Conservation (phyloP, 2,797 vertebrate species). For the Eupleurogrammus muticus region DNA sequence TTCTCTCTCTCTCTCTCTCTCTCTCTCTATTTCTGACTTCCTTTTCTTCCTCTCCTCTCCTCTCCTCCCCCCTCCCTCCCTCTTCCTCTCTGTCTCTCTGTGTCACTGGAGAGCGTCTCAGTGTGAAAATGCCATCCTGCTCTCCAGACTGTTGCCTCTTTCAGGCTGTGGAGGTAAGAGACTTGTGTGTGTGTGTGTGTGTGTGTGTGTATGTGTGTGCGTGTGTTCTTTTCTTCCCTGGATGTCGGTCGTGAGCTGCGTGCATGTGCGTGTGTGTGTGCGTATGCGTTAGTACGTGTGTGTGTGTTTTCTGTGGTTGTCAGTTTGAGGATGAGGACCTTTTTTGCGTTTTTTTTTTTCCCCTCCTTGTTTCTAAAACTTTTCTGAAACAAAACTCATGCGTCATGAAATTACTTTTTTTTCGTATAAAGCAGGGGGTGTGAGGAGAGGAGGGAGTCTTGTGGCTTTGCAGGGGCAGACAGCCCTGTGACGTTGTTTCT, state of each 20-base stretch:
- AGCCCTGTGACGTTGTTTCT: slow-evolving; percentile 63
- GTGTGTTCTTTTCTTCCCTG: slow-evolving; percentile 33
- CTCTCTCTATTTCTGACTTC: slow-evolving; percentile 39
- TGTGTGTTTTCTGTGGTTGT: slow-evolving; percentile 13
- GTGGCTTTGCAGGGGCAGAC: slow-evolving; percentile 51
- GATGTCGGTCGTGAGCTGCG: slow-evolving; percentile 40
- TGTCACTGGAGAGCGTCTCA: slow-evolving; percentile 84
- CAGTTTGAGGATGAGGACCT: slow-evolving; percentile 39
- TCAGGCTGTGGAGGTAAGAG: slow-evolving; percentile 91
- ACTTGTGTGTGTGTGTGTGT: slow-evolving; percentile 33
- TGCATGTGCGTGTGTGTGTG: background rate
- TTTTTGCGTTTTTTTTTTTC: slow-evolving; percentile 25
- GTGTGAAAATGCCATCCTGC: slow-evolving; percentile 94
- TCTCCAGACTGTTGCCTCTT: slow-evolving; percentile 93
- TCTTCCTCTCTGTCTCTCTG: slow-evolving; percentile 68
- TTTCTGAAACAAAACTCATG: slow-evolving; percentile 67
- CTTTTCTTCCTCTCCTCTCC: slow-evolving; percentile 28
- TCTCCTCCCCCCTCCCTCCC: slow-evolving; percentile 23
- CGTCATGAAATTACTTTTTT: slow-evolving; percentile 58
- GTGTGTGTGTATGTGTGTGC: too few relatives aligned
- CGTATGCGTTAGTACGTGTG: slow-evolving; percentile 4
- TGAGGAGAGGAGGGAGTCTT: slow-evolving; percentile 54
- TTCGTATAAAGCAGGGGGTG: slow-evolving; percentile 30
- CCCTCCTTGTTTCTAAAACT: slow-evolving; percentile 58
- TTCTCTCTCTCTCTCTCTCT: slow-evolving; percentile 7